Base-by-base conservation (phyloP, 1,140 invertebrate species). In the Cotesia typhae region DNA sequence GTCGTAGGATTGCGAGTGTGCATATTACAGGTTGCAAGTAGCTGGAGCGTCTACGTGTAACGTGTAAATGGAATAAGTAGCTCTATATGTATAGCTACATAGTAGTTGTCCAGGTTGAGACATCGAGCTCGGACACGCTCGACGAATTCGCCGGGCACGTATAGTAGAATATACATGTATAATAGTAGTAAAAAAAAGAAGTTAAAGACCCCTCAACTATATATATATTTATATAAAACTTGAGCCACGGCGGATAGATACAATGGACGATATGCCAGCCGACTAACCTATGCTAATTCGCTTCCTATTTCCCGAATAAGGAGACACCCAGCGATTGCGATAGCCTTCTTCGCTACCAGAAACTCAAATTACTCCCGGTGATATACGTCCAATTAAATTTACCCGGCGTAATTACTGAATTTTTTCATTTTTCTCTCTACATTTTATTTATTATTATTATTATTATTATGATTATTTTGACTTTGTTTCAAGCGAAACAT, bases 71-170 rank as follows among this genome's bases (percentile, higher is more conserved):
- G 17, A 35, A 28, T 28, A 28, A 28, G 28, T 28, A 28, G 28
- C 28, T 28, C 28, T 28, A 28, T 2, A 28, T 28, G 28, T 28
- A 28, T 28, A 28, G 28, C 1, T 28, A 28, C 28, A 28, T 28
- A 28, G 10, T 28, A 7, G 17, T 47, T 28, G 35, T 71, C 71
- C 77, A 71, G 75, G 79, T 81, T 81, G 79, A 81, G 81, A 82
- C 81, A 81, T 80, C 76, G 79, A 65, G 41, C 41, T 69, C 71
- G 38, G 74, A 76, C 75, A 81, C 80, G 80, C 79, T 81, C 78
- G 75, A 80, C 73, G 81, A 78, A 76, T 75, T 75, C 67, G 38
- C 67, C 61, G 72, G 69, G 70, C 77, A 70, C 71, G 77, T 78
- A 75, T 75, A 79, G 74, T 76, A 1, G 28, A 3, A 28, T 28